These are phyloP conservation scores for Drosophila arizonae DNA, from an alignment of 1,140 invertebrate species.

Conservation along the genomic window DNA sequence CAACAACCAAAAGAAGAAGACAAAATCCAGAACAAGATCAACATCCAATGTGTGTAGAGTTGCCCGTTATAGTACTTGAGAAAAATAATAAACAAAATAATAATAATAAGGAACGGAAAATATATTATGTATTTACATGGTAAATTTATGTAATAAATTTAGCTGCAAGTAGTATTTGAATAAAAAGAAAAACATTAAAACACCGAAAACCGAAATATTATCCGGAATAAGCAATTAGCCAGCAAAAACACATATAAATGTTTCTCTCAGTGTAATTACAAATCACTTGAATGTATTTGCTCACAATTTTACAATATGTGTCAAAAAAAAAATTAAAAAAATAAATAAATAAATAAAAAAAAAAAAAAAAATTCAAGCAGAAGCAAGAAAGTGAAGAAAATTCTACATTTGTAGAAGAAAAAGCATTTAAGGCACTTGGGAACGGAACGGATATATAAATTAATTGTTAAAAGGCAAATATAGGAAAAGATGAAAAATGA, in stretches of 20 bases:
- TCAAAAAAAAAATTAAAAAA: constrained; percentile 34
- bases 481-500: constrained; percentile 41
- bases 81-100: constrained; percentile 14
- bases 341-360: too few species aligned
- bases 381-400: constrained; percentile 25
- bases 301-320: constrained; percentile 77
- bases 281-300: constrained; percentile 76
- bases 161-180: constrained; percentile 82
- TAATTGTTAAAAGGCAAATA: constrained; percentile 68
- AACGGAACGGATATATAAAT: constrained; percentile 49
- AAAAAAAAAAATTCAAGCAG: not conserved
- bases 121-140: constrained; percentile 42
- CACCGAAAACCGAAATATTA: constrained; percentile 79
- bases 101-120: constrained; percentile 6
- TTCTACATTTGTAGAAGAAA: constrained; percentile 62
- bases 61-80: constrained; percentile 61
- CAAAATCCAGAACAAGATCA: constrained; percentile 14
- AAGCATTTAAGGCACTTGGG: constrained; percentile 74
- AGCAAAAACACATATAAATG: constrained; percentile 59
- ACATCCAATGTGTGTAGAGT: constrained; percentile 63
- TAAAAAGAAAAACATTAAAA: constrained; percentile 17
- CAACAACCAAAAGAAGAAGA: constrained; percentile 31
- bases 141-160: constrained; percentile 80
- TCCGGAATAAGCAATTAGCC: constrained; percentile 54
- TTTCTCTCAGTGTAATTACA: constrained; percentile 78